Base-by-base conservation (phyloP, 2,888 invertebrate genomes). In the Drosophila niveifrons region DNA sequence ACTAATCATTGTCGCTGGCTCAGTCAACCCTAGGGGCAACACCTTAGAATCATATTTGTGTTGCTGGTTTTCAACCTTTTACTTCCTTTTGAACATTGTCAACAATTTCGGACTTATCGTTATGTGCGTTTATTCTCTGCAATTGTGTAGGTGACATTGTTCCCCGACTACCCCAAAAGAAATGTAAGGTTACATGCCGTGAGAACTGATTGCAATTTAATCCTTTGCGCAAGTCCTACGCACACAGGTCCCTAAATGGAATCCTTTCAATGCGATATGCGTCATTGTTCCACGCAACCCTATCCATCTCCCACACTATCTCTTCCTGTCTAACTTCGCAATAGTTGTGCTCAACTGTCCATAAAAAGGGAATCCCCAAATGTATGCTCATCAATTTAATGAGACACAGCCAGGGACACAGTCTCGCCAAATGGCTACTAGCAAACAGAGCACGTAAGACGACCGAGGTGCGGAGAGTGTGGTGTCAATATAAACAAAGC, bases 281-380 rank as follows among this genome's bases (percentile, higher is more conserved):
- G 55, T 71, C 75, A 75, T 55, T 56, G 44, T 51, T 15, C 17
- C 51, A 43, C 50, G 50, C 56, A 71, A 63, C 58, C 46, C 72
- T 52, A 55, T 70, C 59, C 43, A 13, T 10, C 6, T 15, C 23
- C 15, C 36, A 23, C 31, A 34, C 29, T 8, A 7, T 17, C 29
- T 43, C 41, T 23, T 10, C 9, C 6, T 13, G 13, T 9, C 13
- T n/a, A 3, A 44, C 2, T 28, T 15, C 29, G 9, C 39, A 29
- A 15, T 28, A 41, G 39, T 59, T 31, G 17, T 50, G 39, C 36
- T 48, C 31, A 28, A 65, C 53, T 61, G 66, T 31, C 28, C 50
- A 74, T 69, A 64, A 66, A 72, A 78, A 68, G 78, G 84, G 82
- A 75, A 82, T 84, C 82, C 84, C 84, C 82, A 84, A 84, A 74